phyloP scores from a whole-genome alignment of 2,797 vertebrate genomes.

The Pseudomugil tenellus region DNA sequence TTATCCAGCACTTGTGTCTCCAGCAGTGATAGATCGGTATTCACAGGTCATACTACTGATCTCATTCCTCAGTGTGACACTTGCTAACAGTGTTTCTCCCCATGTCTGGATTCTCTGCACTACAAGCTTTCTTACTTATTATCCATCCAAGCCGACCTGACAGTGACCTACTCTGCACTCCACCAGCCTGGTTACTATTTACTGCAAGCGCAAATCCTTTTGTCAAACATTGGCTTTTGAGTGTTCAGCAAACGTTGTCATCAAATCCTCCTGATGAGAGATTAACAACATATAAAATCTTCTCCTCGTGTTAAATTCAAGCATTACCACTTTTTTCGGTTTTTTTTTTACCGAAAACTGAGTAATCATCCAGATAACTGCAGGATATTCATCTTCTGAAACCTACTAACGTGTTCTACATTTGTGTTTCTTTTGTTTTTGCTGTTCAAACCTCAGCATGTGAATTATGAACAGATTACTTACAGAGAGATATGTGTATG shows the following conservation, averaged over 20 bases:
- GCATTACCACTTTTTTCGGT: no score
- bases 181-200: not conserved
- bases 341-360: no score
- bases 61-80: not conserved
- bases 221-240: not conserved
- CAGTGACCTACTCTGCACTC: not conserved
- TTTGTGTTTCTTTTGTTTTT: not conserved
- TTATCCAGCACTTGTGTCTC: not conserved
- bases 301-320: not conserved
- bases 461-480: slow-evolving; percentile 52
- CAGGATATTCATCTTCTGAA: not conserved
- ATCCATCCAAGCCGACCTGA: not conserved
- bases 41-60: not conserved
- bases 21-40: not conserved
- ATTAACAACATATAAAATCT: not conserved
- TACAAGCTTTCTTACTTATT: not conserved
- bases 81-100: not conserved
- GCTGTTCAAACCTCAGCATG: not conserved
- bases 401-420: not conserved
- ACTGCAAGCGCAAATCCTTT: not conserved
- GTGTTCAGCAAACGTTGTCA: not conserved
- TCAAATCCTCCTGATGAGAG: not conserved
- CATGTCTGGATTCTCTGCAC: not conserved
- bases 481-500: slow-evolving; percentile 7
- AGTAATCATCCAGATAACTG: not conserved